Evolutionary conservation across 2,113 vertebrate species (phyloP).

Genomic region (Phalacrocorax brasilianus): DNA sequence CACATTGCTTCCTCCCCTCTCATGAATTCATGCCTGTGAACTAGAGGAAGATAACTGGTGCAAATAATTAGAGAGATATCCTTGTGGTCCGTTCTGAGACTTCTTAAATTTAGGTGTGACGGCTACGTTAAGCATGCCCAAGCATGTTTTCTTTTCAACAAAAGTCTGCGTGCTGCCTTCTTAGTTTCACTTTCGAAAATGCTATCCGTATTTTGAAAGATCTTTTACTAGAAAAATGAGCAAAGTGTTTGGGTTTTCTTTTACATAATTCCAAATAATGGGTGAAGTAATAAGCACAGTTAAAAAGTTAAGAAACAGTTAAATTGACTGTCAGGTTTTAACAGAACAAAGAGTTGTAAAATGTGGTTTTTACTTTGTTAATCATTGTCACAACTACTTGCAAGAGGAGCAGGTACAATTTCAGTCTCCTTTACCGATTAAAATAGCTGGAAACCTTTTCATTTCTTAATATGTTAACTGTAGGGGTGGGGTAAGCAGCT

Average conservation of each 20-base stretch:
- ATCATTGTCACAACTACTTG: background rate
- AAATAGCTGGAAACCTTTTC: background rate
- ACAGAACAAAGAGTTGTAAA: background rate
- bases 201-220: background rate
- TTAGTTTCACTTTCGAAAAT: conserved; percentile 43
- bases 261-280: background rate
- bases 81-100: background rate
- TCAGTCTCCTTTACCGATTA: background rate
- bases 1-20: background rate
- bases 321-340: background rate
- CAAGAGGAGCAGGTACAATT: background rate
- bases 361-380: background rate
- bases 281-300: background rate
- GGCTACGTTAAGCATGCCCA: background rate
- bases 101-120: background rate
- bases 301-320: background rate
- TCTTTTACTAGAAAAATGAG: background rate
- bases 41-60: background rate
- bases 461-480: background rate
- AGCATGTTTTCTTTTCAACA: background rate
- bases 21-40: background rate
- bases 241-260: rapidly evolving
- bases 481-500: background rate
- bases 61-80: background rate
- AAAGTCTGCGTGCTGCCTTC: background rate